Evolutionary conservation across 64 coral and sea anemone species (phyloP), one percentile per base, ranked within the genome.

Genomic region (Platygyra sinensis): DNA sequence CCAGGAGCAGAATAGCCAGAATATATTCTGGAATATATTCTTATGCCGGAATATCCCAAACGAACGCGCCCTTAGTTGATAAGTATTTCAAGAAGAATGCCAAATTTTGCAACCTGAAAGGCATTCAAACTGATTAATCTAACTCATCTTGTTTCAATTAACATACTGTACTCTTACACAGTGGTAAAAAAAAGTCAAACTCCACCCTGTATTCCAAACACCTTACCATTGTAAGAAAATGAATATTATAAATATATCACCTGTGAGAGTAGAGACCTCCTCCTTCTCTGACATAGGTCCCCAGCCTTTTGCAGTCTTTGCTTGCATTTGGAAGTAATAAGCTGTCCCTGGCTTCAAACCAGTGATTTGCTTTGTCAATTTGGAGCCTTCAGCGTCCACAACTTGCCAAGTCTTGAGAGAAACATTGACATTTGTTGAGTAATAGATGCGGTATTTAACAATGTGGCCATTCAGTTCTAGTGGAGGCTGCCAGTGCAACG

Each of bases 301-400:
- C 95, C 95, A 97, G 12, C 95, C 95, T 22, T 85, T 92, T 12
- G 36, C 72, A 29, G 91, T 97, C 29, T 72, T 74, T 63, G 90
- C 95, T 84, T 93, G 57, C 88, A 97, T 97, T 72, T 91, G 87
- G 17, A 97, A 94, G 72, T 88, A 97, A 42, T 91, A 97, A 77
- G 90, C 87, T 69, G 82, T 91, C n/a, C 92, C 91, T 67, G 75
- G 67, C 27, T 77, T 75, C 18, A 97, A 49, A 27, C 60, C 28
- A 5, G 69, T 90, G 20, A 97, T 25, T 74, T 89, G 72, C 8
- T 89, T 94, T 46, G 74, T 90, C 62, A 97, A 38, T 54, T 81
- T 55, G 6, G 46, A 74, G 27, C 92, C 95, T 61, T 91, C 80
- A 19, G 72, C 82, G 11, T 38, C 30, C 33, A 90, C 78, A 50